These are phyloP conservation scores for Cenopis cana DNA, from an alignment of 2,888 invertebrate species.

Conservation along the genomic window DNA sequence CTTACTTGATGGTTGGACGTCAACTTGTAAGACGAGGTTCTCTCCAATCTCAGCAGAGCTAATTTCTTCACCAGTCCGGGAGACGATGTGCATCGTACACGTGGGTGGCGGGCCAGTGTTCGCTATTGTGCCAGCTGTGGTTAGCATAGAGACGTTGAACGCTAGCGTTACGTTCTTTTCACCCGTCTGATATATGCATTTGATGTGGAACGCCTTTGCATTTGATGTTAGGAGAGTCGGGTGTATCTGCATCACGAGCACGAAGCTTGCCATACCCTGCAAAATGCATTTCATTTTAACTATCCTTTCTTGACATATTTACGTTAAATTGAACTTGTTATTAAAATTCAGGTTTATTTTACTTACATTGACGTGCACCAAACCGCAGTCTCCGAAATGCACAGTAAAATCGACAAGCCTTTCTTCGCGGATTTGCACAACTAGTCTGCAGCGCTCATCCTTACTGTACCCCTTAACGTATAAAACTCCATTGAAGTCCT, in stretches of 20 bases:
- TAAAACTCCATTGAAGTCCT: slow-evolving; percentile 94
- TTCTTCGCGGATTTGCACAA: slow-evolving; percentile 89
- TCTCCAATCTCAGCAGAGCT: slow-evolving; percentile 97
- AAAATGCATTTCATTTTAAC: slow-evolving; percentile 48
- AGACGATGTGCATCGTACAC: slow-evolving; percentile 96
- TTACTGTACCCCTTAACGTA: slow-evolving; percentile 98
- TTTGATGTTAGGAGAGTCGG: slow-evolving; percentile 97
- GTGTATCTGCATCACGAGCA: slow-evolving; percentile 98
- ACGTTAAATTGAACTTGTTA: no score
- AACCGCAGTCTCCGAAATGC: slow-evolving; percentile 95
- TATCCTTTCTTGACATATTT: background rate
- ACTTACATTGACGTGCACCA: slow-evolving; percentile 95
- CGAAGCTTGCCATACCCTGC: slow-evolving; percentile 95
- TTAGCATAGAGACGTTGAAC: slow-evolving; percentile 97
- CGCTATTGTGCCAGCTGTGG: slow-evolving; percentile 97
- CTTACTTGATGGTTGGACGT: slow-evolving; percentile 91
- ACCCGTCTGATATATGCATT: slow-evolving; percentile 97
- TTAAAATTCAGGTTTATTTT: background rate
- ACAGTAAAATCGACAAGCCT: slow-evolving; percentile 93
- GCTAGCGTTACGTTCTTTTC: slow-evolving; percentile 96
- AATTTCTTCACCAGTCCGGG: slow-evolving; percentile 94
- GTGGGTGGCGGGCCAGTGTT: slow-evolving; percentile 97
- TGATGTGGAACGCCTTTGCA: slow-evolving; percentile 98
- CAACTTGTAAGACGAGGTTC: slow-evolving; percentile 93
- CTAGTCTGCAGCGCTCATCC: slow-evolving; percentile 94